phyloP scores from a whole-genome alignment of 1,140 invertebrate species.

The Chrysopa pallens region DNA sequence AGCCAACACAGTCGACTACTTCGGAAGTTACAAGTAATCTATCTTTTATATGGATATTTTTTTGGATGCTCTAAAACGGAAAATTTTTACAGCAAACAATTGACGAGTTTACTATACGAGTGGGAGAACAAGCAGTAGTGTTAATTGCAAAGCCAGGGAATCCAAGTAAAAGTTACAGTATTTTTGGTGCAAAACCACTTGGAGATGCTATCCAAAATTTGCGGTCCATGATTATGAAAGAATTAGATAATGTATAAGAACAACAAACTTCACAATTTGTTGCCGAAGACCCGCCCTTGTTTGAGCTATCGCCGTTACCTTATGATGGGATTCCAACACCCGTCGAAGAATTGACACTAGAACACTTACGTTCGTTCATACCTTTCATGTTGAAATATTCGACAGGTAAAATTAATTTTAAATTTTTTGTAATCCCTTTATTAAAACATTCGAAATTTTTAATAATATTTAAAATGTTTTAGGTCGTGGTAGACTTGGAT shows the following conservation, averaged over 20 bases:
- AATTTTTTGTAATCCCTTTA: too few relatives aligned
- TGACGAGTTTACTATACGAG: conserved; percentile 83
- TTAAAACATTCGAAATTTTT: neutral
- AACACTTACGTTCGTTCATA: conserved; percentile 82
- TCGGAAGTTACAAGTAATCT: conserved; percentile 56
- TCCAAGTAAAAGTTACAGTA: conserved; percentile 78
- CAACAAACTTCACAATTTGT: conserved; percentile 79
- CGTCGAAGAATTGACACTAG: conserved; percentile 94
- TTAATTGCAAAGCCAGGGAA: conserved; percentile 85
- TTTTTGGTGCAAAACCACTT: conserved; percentile 84
- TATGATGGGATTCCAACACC: conserved; percentile 91
- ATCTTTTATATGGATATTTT: conserved; percentile 2
- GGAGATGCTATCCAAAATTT: conserved; percentile 84
- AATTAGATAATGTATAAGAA: conserved; percentile 71
- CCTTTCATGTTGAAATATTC: conserved; percentile 92
- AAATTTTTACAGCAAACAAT: conserved; percentile 61
- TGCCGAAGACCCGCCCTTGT: conserved; percentile 71
- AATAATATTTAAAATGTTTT: conserved; percentile 1
- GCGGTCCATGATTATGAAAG: conserved; percentile 73
- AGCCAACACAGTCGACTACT: conserved; percentile 81
- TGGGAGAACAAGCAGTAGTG: conserved; percentile 87
- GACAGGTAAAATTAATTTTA: conserved; percentile 47
- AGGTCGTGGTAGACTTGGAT: conserved; percentile 83
- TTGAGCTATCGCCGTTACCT: conserved; percentile 83
- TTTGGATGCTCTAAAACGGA: conserved; percentile 1